Evolutionary conservation across 2,888 invertebrate genomes (phyloP).

Genomic region (Nomada lathburiana): DNA sequence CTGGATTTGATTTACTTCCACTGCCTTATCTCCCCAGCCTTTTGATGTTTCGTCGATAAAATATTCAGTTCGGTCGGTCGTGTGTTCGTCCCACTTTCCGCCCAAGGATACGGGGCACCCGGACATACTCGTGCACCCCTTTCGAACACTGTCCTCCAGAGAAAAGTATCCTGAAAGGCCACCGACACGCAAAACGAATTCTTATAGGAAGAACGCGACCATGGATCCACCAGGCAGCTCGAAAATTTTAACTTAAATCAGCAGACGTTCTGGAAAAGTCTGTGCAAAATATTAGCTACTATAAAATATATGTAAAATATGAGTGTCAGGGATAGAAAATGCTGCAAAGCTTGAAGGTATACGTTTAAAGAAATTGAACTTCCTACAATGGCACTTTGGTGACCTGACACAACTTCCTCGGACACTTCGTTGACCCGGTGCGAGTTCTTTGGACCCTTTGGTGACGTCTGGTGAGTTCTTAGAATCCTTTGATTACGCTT

Average conservation of each 20-base stretch:
- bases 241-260: constrained; percentile 13
- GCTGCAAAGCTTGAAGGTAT: too few relatives aligned
- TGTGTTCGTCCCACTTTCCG: constrained; percentile 31
- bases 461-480: too few relatives aligned
- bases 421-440: too few relatives aligned
- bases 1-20: constrained; percentile 32
- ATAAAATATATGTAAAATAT: constrained; percentile 22
- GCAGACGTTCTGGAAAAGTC: not conserved
- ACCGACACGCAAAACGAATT: not conserved
- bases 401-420: too few relatives aligned
- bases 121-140: not conserved
- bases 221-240: not conserved
- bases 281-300: too few relatives aligned
- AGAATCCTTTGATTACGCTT: too few relatives aligned
- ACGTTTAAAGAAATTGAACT: too few relatives aligned
- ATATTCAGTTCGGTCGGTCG: constrained; percentile 52
- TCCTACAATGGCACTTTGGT: too few relatives aligned
- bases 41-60: constrained; percentile 52
- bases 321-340: not conserved
- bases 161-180: not conserved
- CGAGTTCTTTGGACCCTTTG: too few relatives aligned
- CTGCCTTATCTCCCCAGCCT: not conserved
- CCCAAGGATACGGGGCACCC: constrained; percentile 12
- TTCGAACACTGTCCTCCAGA: not conserved
- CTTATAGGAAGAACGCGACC: constrained; percentile 3